Evolutionary conservation across 2,888 invertebrate species (phyloP).

Genomic region (Xanthia togata): DNA sequence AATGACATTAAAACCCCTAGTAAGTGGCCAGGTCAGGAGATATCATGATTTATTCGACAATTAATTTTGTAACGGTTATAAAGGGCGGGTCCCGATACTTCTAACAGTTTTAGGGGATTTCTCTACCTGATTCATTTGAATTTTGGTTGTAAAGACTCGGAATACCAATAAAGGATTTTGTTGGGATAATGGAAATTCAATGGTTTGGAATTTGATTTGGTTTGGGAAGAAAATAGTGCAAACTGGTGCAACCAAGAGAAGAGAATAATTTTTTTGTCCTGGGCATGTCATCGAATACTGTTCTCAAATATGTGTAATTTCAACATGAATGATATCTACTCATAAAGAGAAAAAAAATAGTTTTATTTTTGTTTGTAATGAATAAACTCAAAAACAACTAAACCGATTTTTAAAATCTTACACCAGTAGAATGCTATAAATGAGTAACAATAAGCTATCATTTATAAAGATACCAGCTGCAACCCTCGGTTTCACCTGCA

Average conservation of each 20-base stretch:
- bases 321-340: no score
- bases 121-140: constrained; percentile 62
- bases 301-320: no score
- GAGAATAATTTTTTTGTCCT: neutral
- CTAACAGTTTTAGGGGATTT: constrained; percentile 66
- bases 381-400: no score
- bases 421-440: no score
- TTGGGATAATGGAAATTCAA: constrained; percentile 33
- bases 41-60: constrained; percentile 68
- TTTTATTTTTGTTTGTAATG: no score
- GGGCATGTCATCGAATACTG: neutral
- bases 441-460: no score
- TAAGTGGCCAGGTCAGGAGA: constrained; percentile 51
- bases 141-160: constrained; percentile 58
- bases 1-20: constrained; percentile 46
- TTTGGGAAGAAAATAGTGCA: neutral
- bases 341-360: no score
- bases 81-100: constrained; percentile 65
- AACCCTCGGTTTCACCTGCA: no score
- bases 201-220: constrained; percentile 30
- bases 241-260: neutral
- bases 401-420: no score
- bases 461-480: no score
- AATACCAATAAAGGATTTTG: constrained; percentile 49
- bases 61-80: constrained; percentile 67